phyloP scores from a whole-genome alignment of 30 jellyfish, hydroid and myxozoan species.

The Aurelia sp. region DNA sequence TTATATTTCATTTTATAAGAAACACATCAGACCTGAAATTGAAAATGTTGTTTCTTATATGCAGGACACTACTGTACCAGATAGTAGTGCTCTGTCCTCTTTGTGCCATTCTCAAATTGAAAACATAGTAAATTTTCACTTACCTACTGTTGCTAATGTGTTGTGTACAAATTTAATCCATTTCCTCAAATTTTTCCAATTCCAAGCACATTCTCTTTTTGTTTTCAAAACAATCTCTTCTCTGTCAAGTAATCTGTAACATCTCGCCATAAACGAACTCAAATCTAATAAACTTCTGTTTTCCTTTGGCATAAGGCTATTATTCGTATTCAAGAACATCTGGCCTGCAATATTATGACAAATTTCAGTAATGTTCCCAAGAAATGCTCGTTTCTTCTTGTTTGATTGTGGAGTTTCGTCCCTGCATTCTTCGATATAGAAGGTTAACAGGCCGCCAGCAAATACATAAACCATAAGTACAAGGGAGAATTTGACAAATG shows the following conservation, averaged over 20 bases:
- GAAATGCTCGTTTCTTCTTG: background rate
- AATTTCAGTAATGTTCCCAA: conserved; percentile 41
- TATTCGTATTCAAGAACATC: conserved; percentile 3
- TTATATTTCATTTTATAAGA: too few relatives aligned
- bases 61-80: too few relatives aligned
- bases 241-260: conserved; percentile 10
- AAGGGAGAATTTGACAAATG: conserved; percentile 59
- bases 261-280: background rate
- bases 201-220: conserved; percentile 41
- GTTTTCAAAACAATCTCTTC: background rate
- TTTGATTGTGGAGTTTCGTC: background rate
- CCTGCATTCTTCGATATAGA: conserved; percentile 60
- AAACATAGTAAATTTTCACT: background rate
- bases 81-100: too few relatives aligned
- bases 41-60: too few relatives aligned
- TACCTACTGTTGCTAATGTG: conserved; percentile 62
- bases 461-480: conserved; percentile 48
- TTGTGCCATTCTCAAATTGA: too few relatives aligned
- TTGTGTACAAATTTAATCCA: conserved; percentile 65
- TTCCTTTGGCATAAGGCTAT: background rate
- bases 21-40: too few relatives aligned
- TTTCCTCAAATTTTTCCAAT: conserved; percentile 42
- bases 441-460: conserved; percentile 60
- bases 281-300: background rate
- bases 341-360: conserved; percentile 19